Evolutionary conservation across 2,113 vertebrate species (phyloP).

Genomic region (Halcyon malimbica): DNA sequence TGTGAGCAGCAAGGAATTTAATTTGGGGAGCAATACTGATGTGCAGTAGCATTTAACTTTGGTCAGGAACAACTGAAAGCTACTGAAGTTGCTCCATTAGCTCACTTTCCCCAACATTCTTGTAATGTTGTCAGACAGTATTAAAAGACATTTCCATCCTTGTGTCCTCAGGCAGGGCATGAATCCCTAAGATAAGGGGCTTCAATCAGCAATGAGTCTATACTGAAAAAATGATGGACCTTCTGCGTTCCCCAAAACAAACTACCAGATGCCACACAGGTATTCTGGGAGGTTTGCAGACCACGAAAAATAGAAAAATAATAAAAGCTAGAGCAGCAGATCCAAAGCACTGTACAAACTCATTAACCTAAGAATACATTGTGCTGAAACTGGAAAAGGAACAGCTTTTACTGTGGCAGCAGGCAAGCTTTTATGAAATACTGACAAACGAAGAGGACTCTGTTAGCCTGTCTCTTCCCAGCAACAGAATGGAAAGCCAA

Average conservation of each 20-base stretch:
- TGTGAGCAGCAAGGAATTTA: not conserved
- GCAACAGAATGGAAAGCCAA: not conserved
- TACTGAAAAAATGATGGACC: not conserved
- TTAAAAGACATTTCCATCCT: not conserved
- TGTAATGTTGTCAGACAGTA: not conserved
- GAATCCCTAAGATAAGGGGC: not conserved
- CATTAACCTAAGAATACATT: not conserved
- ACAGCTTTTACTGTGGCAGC: not conserved
- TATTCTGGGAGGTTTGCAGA: not conserved
- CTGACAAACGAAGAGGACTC: not conserved
- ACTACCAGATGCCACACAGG: not conserved
- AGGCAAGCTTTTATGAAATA: constrained; percentile 1
- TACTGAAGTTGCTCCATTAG: not conserved
- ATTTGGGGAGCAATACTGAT: not conserved
- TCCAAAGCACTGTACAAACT: not conserved
- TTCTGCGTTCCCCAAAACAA: not conserved
- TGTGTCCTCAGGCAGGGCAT: not conserved
- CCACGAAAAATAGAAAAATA: not conserved
- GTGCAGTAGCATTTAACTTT: not conserved
- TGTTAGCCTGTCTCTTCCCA: not conserved
- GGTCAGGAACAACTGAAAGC: not conserved
- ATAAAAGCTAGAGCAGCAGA: not conserved
- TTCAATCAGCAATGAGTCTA: not conserved
- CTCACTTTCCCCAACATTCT: not conserved
- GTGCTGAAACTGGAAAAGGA: constrained; percentile 19